A percentile compares a stretch with the other conserved stretches of the same genome.
phyloP scores from a whole-genome alignment of 2,888 invertebrate genomes.

The Nephrotoma appendiculata region DNA sequence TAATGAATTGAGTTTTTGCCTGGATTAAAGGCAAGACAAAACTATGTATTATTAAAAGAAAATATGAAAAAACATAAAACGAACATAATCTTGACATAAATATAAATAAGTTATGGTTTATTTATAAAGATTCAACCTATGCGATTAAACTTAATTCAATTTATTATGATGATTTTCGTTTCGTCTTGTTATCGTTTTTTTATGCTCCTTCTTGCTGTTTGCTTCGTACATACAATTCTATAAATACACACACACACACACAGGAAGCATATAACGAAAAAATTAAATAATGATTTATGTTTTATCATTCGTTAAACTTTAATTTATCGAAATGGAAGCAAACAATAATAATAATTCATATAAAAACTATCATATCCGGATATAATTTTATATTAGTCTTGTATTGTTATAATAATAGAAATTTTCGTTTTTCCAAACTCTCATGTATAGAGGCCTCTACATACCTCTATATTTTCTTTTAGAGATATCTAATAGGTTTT shows the following conservation, averaged over 20 bases:
- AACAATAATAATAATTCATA: neutral
- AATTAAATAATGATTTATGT: neutral
- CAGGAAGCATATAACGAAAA: neutral
- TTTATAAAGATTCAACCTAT: neutral
- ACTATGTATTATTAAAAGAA: neutral
- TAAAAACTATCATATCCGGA: neutral
- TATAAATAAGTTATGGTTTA: neutral
- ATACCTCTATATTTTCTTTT: neutral
- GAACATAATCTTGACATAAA: neutral
- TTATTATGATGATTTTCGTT: neutral
- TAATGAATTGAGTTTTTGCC: neutral
- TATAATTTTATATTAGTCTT: neutral
- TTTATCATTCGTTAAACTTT: neutral
- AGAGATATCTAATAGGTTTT: neutral
- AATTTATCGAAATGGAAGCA: neutral
- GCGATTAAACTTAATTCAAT: neutral
- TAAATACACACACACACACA: neutral
- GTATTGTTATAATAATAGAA: neutral
- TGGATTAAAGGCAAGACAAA: neutral
- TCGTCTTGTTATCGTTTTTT: neutral
- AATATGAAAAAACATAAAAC: neutral
- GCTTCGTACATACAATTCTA: neutral
- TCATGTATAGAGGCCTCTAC: neutral
- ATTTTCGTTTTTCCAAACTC: neutral
- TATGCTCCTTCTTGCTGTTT: neutral